Evolutionary conservation across 1,140 invertebrate species (phyloP), one percentile per base, ranked within the genome.

Genomic region (Neodiprion pinetum): DNA sequence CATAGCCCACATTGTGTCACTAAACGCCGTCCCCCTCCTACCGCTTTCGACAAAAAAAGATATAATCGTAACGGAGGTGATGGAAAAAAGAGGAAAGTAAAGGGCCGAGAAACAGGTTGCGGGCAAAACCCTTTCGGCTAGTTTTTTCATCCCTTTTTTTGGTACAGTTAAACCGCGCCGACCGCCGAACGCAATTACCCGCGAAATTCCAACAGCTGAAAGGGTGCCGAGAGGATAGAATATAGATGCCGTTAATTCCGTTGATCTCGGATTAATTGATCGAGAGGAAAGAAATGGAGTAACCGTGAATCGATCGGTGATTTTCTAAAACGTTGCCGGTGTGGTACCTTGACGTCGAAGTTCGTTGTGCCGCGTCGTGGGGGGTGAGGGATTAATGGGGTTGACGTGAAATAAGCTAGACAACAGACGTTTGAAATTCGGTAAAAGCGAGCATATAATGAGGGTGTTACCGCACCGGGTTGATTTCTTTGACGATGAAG

Each of bases 1-100:
- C 74, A 67, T 47, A 3, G 66, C 75, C 70, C 74, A 76, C 72
- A 82, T 82, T 82, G 78, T 82, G 77, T 77, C 77, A 75, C 80
- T 79, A 81, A 82, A 77, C 78, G 79, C 75, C 76, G 69, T 75
- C 69, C 77, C 69, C 61, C 49, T 9, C 53, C 53, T 5, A 1
- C 28, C 28, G 28, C 28, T 5, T 40, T 61, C 4, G 4, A 61
- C 11, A 61, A 61, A 61, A 53, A 61, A 61, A 61, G 11, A 17
- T 9, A 61, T 61, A 61, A 61, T 61, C 53, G 9, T 61, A 74
- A 70, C 14, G 23, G 28, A 9, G 28, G 49, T 12, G 65, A 17
- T 61, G 50, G 61, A n/a, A 66, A 48, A 67, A 76, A 74, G 66
- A 72, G 70, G 67, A 70, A 76, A 77, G 76, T 70, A 75, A 76